Evolutionary conservation across 1,140 invertebrate species (phyloP).

Genomic region (Panulirus ornatus): DNA sequence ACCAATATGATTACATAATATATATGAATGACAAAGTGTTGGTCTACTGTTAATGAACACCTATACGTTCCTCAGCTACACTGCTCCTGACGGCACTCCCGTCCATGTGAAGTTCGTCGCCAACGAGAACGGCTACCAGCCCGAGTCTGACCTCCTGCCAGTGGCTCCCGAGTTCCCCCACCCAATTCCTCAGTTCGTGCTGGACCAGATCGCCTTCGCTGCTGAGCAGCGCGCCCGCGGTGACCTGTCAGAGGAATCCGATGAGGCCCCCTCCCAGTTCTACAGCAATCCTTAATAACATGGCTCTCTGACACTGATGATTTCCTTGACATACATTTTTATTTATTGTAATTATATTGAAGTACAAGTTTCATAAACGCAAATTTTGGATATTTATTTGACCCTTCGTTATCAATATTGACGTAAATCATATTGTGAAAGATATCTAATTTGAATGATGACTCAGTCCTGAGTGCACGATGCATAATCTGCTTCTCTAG

Average conservation of each 20-base stretch:
- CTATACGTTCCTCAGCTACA: too few species aligned
- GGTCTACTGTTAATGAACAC: neutral
- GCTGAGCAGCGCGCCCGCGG: neutral
- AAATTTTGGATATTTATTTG: too few species aligned
- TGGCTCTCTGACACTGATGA: neutral
- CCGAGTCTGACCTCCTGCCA: neutral
- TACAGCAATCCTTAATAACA: neutral
- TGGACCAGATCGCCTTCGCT: too few species aligned
- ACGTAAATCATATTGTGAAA: too few species aligned
- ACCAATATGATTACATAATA: neutral
- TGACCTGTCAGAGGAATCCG: neutral
- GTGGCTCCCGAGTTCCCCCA: neutral
- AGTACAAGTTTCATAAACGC: too few species aligned
- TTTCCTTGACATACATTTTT: too few species aligned
- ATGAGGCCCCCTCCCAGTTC: neutral
- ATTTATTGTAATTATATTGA: too few species aligned
- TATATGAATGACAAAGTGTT: neutral
- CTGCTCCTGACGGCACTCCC: neutral
- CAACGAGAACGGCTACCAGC: slow-evolving; percentile 6
- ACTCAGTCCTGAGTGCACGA: too few species aligned
- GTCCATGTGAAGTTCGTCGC: neutral
- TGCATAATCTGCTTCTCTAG: too few species aligned
- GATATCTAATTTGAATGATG: too few species aligned
- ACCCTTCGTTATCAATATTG: too few species aligned
- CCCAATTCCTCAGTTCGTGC: too few species aligned